Percentiles rank a stretch among this genome's conserved stretches.
Evolutionary conservation across 2,797 vertebrate species (phyloP).

Genomic region (Scolopax rusticola): DNA sequence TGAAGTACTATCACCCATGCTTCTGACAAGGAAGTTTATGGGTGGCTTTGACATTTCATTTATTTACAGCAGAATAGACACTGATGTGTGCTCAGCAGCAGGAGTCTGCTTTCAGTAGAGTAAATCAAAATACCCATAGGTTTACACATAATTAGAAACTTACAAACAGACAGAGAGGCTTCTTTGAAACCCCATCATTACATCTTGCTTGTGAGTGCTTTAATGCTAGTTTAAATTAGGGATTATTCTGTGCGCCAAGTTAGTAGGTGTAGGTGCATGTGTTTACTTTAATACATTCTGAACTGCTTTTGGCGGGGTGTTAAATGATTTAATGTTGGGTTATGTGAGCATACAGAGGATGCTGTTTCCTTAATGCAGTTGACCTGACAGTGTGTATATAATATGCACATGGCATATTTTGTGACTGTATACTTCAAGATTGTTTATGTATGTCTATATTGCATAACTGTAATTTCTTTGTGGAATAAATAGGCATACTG

Average conservation of each 20-base stretch:
- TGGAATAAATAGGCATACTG: background rate
- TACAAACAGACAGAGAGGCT: background rate
- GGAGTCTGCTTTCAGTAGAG: background rate
- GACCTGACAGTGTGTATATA: conserved; percentile 8
- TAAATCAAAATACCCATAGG: background rate
- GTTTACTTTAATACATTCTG: conserved; percentile 55
- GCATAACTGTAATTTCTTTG: background rate
- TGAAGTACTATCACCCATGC: background rate
- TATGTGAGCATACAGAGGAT: conserved; percentile 41
- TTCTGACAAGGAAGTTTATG: background rate
- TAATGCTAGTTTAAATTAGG: conserved; percentile 31
- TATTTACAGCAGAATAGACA: background rate
- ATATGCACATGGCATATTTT: background rate
- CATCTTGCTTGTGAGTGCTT: background rate
- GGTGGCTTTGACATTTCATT: background rate
- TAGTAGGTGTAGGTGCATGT: conserved; percentile 45
- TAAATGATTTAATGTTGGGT: conserved; percentile 58
- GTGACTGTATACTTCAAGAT: background rate
- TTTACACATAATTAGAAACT: conserved; percentile 20
- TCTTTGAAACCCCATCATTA: conserved; percentile 37
- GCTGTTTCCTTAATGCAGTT: conserved; percentile 49
- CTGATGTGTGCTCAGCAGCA: background rate
- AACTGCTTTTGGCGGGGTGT: conserved; percentile 28
- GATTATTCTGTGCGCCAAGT: conserved; percentile 61
- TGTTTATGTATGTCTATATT: background rate